phyloP scores from a whole-genome alignment of 2,113 vertebrate genomes.

The Pionites leucogaster region DNA sequence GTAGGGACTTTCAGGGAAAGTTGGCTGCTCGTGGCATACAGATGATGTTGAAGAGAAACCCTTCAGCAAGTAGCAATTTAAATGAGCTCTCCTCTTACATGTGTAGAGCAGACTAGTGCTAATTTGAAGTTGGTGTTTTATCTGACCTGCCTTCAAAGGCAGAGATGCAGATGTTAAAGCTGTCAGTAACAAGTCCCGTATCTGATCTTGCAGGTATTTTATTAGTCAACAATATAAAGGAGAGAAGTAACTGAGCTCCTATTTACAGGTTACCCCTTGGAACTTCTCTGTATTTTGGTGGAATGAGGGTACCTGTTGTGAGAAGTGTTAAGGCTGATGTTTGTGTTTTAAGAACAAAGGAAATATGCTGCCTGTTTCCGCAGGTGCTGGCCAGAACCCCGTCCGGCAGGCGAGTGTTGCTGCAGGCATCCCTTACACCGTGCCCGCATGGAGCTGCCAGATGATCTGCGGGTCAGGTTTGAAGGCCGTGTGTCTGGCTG shows the following conservation, averaged over 20 bases:
- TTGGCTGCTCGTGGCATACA: neutral
- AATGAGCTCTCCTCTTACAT: neutral
- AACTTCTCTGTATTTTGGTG: neutral
- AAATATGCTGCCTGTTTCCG: neutral
- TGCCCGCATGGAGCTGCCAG: conserved; percentile 95
- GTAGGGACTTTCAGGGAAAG: neutral
- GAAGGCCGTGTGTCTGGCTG: conserved; percentile 90
- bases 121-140: neutral
- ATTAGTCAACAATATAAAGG: neutral
- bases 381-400: conserved; percentile 94
- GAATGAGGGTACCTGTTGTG: fast-evolving
- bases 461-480: conserved; percentile 97
- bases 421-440: conserved; percentile 86
- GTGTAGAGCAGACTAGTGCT: neutral
- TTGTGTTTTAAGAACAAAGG: neutral
- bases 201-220: neutral
- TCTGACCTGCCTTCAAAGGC: neutral
- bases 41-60: neutral
- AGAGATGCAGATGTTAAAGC: neutral
- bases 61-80: neutral
- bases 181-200: neutral
- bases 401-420: conserved; percentile 86
- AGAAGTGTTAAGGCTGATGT: fast-evolving
- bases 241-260: neutral
- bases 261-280: neutral